Evolutionary conservation across 2,113 vertebrate species (phyloP).

Genomic region (Rhadina sibilatrix): DNA sequence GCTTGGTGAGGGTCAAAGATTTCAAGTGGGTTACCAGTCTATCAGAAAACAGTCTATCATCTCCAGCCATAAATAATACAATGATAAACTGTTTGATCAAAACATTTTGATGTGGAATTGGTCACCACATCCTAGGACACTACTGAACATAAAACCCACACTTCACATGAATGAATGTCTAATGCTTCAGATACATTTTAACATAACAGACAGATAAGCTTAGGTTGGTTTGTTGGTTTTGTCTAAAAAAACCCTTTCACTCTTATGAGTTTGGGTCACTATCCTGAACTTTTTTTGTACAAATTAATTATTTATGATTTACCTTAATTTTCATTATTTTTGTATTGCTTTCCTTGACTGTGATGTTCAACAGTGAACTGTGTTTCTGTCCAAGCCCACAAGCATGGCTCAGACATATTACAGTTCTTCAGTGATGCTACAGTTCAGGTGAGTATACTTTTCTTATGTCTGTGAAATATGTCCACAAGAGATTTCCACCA

Average conservation of each 20-base stretch:
- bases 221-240: neutral
- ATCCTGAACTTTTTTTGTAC: neutral
- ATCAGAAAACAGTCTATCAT: neutral
- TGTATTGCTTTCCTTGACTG: neutral
- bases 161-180: neutral
- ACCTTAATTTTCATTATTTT: neutral
- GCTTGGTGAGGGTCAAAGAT: neutral
- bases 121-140: neutral
- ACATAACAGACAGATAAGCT: neutral
- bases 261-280: neutral
- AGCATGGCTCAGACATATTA: neutral
- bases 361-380: neutral
- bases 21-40: neutral
- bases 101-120: neutral
- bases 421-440: neutral
- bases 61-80: neutral
- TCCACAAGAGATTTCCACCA: neutral
- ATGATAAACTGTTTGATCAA: neutral
- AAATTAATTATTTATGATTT: neutral
- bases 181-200: neutral
- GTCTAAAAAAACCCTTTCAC: neutral
- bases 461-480: neutral
- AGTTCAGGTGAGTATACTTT: neutral
- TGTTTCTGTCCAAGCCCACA: neutral
- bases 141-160: neutral